phyloP scores from a whole-genome alignment of 2,113 vertebrate species.

The Pantherophis guttatus region DNA sequence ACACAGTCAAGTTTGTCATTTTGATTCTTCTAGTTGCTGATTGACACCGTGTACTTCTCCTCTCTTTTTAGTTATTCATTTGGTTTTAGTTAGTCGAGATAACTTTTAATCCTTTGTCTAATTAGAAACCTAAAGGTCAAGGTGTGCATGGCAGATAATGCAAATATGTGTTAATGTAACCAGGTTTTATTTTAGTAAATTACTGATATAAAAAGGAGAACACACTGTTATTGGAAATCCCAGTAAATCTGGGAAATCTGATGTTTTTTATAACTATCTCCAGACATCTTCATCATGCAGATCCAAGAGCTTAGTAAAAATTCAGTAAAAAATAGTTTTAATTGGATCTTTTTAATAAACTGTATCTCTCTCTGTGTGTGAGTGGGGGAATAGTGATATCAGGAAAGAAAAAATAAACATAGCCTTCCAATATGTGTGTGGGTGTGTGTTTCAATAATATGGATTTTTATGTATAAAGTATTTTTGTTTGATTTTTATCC shows the following conservation, averaged over 20 bases:
- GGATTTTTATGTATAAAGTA: background rate
- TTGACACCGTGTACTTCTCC: background rate
- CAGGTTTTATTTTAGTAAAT: background rate
- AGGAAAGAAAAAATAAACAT: background rate
- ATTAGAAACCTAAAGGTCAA: background rate
- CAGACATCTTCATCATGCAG: background rate
- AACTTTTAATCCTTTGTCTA: background rate
- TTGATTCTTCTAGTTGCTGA: background rate
- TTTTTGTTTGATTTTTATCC: background rate
- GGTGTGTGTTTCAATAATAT: background rate
- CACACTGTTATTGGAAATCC: background rate
- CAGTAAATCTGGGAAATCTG: background rate
- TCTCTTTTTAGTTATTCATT: background rate
- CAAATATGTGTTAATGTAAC: background rate
- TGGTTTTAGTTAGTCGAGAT: background rate
- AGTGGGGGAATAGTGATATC: background rate
- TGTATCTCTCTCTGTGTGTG: rapidly evolving
- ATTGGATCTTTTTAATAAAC: background rate
- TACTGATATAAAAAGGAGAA: background rate
- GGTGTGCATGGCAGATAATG: background rate
- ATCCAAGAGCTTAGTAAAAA: background rate
- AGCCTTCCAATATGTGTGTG: background rate
- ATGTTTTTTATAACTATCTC: background rate
- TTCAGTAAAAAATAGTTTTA: background rate
- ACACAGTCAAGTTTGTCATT: background rate